Conservation (phyloP, 2,113 vertebrate genomes). For the Plecotus auritus region DNA sequence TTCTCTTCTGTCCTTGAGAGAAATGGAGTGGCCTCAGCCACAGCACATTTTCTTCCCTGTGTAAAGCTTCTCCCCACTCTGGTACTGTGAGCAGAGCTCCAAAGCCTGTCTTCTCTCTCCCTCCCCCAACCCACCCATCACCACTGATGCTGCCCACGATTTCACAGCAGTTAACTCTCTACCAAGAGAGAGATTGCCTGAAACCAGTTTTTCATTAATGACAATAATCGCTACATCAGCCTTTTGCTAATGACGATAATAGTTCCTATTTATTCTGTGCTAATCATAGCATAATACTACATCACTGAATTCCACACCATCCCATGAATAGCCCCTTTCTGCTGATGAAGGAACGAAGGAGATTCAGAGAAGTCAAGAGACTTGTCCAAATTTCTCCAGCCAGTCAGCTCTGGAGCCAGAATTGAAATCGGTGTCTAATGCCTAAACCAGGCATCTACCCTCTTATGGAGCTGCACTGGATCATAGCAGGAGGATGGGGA, state of each 20-base stretch:
- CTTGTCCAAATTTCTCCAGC: neutral
- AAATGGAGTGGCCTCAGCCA: neutral
- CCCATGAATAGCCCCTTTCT: neutral
- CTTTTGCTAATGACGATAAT: neutral
- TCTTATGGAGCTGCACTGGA: neutral
- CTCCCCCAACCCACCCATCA: neutral
- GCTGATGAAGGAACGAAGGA: neutral
- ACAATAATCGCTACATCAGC: neutral
- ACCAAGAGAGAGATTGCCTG: neutral
- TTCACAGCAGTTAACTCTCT: slow-evolving; percentile 13
- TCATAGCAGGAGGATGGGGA: neutral
- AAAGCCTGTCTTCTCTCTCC: neutral
- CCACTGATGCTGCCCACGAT: neutral
- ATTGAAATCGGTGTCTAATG: slow-evolving; percentile 8
- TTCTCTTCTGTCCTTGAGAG: neutral
- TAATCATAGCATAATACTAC: neutral
- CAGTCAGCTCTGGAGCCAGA: neutral
- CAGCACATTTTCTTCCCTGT: neutral
- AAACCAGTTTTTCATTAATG: neutral
- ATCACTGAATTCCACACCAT: neutral
- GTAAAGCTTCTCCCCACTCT: neutral
- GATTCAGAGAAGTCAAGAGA: neutral
- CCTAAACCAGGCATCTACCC: neutral
- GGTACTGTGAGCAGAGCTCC: neutral
- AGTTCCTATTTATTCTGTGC: neutral